Percentiles rank a stretch among this genome's conserved stretches.
These are phyloP conservation scores for Megaceryle torquata DNA, from an alignment of 2,113 vertebrate genomes.

Conservation along the genomic window DNA sequence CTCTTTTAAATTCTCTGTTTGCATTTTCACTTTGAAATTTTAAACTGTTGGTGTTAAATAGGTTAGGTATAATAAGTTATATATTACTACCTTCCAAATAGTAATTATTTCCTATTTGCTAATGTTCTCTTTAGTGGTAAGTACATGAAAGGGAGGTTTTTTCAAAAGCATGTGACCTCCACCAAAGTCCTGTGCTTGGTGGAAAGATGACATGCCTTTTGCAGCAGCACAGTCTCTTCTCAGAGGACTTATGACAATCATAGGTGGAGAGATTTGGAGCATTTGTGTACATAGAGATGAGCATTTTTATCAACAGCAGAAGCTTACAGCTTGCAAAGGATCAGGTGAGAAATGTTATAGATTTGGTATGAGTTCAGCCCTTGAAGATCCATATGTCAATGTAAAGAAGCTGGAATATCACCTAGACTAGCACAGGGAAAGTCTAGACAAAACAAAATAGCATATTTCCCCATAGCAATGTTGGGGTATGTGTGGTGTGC, in stretches of 20 bases:
- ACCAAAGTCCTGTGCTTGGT: fast-evolving
- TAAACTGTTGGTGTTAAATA: background rate
- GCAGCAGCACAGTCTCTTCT: background rate
- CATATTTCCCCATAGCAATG: background rate
- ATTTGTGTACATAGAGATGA: background rate
- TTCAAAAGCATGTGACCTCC: background rate
- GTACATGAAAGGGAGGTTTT: background rate
- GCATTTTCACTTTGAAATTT: background rate
- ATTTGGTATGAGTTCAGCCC: background rate
- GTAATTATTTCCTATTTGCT: background rate
- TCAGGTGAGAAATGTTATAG: background rate
- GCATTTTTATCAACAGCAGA: background rate
- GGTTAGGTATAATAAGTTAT: background rate
- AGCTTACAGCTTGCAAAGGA: background rate
- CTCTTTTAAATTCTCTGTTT: background rate
- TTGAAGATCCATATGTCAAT: background rate
- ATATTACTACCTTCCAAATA: background rate
- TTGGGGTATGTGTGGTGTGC: fast-evolving
- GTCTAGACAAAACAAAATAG: background rate
- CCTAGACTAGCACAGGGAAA: background rate
- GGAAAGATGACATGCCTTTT: background rate
- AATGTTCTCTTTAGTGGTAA: background rate
- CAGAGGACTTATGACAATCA: background rate
- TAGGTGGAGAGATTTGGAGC: background rate
- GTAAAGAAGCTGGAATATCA: background rate